Base-by-base conservation (phyloP, 2,113 vertebrate species). In the Lepus timidus region DNA sequence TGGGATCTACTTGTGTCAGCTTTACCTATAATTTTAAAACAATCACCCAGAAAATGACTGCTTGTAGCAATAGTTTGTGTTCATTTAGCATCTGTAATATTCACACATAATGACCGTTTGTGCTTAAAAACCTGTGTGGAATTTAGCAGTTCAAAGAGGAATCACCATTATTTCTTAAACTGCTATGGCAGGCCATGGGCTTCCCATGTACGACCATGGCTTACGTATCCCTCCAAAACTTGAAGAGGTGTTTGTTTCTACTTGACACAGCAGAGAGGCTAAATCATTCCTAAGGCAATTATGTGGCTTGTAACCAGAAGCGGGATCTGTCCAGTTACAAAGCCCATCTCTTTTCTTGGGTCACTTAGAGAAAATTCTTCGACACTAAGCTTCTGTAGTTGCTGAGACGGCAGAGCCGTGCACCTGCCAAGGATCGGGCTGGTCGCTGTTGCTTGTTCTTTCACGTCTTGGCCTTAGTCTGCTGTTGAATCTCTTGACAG, bases 11-110 rank as follows among this genome's bases (percentile, higher is more conserved):
- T 29, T 81, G 22, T 58, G 33, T 84, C 75, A 73, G 6, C 11
- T 94, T 86, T 65, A 19, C 33, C 44, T 62, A 17, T 74, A 6
- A 61, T n/a, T 94, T 96, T 27, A 75, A 89, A 68, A 55, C 27
- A 61, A 23, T 25, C 16, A 89, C 33, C 31, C 78, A 17, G 25
- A 25, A 31, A 52, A 80, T 27, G 49, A n/a, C 80, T 55, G 3
- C 79, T 79, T n/a, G 10, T 85, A 27, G 22, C 68, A 25, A 79
- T 78, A 39, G n/a, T 64, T 62, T 70, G 55, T 68, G 39, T 78
- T 68, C 92, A 27, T 64, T 64, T 88, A 55, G 22, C 25, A 55
- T 75, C 65, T 44, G 1, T 8, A 85, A 10, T 52, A 74, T 61
- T 84, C 36, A 61, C 62, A 52, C 19, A 58, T 8, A 65, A 70